Base-by-base conservation (phyloP, 2,888 invertebrate genomes). In the Monopis laevigella region DNA sequence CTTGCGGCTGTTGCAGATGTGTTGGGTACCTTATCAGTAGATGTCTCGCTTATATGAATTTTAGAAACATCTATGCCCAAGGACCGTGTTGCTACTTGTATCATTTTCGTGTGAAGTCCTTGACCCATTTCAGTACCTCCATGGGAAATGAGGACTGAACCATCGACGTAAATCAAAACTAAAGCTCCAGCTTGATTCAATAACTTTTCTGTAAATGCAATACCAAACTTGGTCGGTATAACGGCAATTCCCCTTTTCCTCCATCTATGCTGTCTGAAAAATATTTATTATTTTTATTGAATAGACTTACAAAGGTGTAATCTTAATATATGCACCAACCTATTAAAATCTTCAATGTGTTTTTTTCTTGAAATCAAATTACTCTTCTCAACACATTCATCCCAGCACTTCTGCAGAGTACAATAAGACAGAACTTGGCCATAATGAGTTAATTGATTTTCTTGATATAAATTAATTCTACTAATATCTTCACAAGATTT, bases 51-150 rank as follows among this genome's bases (percentile, higher is more conserved):
- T 10, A 93, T 88, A 58, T 93, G 90, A 52, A 95, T 92, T 54
- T 86, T 84, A 0, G 88, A 85, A 0, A 84, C 62, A 2, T 90
- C 86, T 21, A 93, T 85, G 39, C 84, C 87, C 10, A 96, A 72
- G 0, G 82, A 83, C 46, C 88, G 82, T 32, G 93, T 89, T 2
- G 93, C 92, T 8, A 94, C 88, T 84, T 97, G 96, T 41, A 94
- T 88, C 90, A 96, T 94, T 82, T 98, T 98, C 0, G 94, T 98
- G 61, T 96, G 92, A 3, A 98, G 77, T 1, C 98, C 98, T 75
- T 98, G 98, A 0, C 98, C 98, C 90, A 98, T 97, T 82, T 98
- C 98, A 6, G 92, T 90, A n/a, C 96, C 97, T 21, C 94, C 95
- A 60, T 95, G 96, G 1, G 90, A 87, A 12, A 98, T 54, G 8